phyloP scores from a whole-genome alignment of 53 echinoderm and acorn worm genomes.

The Arbacia lixula region DNA sequence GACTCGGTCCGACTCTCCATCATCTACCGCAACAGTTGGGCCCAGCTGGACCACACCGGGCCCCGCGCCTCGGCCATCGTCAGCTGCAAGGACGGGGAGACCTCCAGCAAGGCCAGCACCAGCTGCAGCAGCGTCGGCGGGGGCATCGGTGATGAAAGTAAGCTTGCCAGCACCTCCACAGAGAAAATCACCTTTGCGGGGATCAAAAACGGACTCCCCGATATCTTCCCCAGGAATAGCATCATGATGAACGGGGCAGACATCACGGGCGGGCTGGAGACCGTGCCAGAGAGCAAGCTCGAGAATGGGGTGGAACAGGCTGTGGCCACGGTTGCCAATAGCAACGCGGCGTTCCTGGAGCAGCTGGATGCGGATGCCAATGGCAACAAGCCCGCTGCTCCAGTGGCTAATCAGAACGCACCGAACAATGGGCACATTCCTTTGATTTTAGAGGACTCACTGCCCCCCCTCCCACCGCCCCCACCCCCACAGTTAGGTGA shows the following conservation, averaged over 20 bases:
- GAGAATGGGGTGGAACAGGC: constrained; percentile 56
- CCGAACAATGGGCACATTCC: constrained; percentile 48
- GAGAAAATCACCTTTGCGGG: constrained; percentile 21
- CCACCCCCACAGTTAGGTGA: constrained; percentile 51
- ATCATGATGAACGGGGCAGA: constrained; percentile 44
- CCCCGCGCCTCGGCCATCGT: background rate
- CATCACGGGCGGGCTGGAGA: constrained; percentile 50
- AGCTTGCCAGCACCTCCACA: background rate
- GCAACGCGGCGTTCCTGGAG: constrained; percentile 44
- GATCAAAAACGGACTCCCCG: constrained; percentile 33
- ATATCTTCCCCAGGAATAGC: constrained; percentile 37
- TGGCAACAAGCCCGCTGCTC: constrained; percentile 25
- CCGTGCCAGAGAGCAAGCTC: constrained; percentile 66
- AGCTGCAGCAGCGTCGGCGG: constrained; percentile 9
- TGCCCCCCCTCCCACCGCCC: constrained; percentile 47
- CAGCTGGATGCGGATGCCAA: constrained; percentile 23
- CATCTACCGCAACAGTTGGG: constrained; percentile 50
- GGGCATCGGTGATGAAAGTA: constrained; percentile 22
- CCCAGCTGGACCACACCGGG: constrained; percentile 31
- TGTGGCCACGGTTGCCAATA: constrained; percentile 42
- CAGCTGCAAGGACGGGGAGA: constrained; percentile 47
- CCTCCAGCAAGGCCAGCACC: constrained; percentile 9
- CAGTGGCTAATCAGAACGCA: constrained; percentile 7
- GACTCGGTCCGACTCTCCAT: constrained; percentile 26
- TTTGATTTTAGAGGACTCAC: constrained; percentile 43